A percentile compares a stretch with the other conserved stretches of the same genome.
These are phyloP conservation scores for Metopolophium dirhodum DNA, from an alignment of 1,140 invertebrate genomes.

Conservation along the genomic window DNA sequence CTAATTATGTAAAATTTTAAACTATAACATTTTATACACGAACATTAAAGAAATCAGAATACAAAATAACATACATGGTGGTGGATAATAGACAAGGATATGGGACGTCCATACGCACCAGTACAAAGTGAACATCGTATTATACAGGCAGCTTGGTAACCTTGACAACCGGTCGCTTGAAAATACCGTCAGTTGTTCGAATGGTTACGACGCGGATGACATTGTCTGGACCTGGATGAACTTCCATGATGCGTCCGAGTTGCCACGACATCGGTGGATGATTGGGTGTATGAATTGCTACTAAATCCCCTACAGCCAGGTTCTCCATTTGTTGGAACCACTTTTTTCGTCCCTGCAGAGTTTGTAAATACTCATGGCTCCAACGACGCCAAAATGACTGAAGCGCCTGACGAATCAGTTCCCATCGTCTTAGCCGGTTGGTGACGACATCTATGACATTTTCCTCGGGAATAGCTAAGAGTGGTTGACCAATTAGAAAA, in stretches of 20 bases:
- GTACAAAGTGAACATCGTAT: neutral
- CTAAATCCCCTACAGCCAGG: neutral
- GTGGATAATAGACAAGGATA: too few species aligned
- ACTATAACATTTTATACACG: too few species aligned
- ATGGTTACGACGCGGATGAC: conserved; percentile 40
- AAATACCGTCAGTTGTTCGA: conserved; percentile 61
- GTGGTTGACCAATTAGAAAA: conserved; percentile 59
- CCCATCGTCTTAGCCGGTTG: conserved; percentile 60
- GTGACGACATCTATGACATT: neutral
- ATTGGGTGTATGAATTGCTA: conserved; percentile 58
- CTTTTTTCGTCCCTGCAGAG: conserved; percentile 61
- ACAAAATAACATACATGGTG: too few species aligned
- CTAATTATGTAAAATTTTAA: too few species aligned
- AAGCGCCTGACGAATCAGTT: neutral
- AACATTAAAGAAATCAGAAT: too few species aligned
- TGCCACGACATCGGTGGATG: conserved; percentile 58
- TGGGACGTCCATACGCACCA: too few species aligned
- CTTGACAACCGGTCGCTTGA: conserved; percentile 49
- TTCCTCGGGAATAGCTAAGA: neutral
- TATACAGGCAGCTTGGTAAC: neutral
- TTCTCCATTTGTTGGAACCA: conserved; percentile 53
- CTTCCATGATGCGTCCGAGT: conserved; percentile 59
- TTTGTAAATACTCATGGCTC: conserved; percentile 61
- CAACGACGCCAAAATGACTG: conserved; percentile 59
- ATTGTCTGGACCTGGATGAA: conserved; percentile 59